These are phyloP conservation scores for Dicaeum eximium DNA, from an alignment of 2,113 vertebrate species.

Conservation along the genomic window DNA sequence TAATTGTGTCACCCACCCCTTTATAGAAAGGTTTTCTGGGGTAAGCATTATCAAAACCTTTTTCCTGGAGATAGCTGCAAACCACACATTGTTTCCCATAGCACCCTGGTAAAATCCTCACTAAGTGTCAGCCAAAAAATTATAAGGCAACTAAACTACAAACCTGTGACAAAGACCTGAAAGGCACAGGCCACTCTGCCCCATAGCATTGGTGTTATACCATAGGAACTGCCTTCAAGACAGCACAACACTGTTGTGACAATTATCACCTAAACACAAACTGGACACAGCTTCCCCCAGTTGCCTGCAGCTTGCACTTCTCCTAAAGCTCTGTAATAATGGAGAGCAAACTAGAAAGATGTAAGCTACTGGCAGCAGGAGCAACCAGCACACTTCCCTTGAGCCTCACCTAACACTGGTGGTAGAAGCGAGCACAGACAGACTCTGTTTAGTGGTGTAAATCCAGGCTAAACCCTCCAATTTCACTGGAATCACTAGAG, in stretches of 20 bases:
- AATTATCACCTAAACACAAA: background rate
- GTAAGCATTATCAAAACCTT: background rate
- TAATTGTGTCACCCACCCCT: rapidly evolving
- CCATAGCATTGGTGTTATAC: background rate
- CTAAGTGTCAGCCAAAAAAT: background rate
- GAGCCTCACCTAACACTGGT: background rate
- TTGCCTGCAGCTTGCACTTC: background rate
- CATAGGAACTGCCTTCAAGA: background rate
- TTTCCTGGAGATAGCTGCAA: background rate
- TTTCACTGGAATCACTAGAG: background rate
- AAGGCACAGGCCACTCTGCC: background rate
- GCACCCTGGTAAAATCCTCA: background rate
- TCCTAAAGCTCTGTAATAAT: background rate
- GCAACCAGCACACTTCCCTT: background rate
- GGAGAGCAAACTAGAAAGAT: background rate
- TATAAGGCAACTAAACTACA: background rate
- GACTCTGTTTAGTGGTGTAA: background rate
- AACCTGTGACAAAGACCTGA: background rate
- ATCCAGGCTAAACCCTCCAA: background rate
- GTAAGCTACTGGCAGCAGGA: background rate
- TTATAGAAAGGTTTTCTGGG: background rate
- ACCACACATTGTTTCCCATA: background rate
- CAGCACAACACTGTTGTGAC: background rate
- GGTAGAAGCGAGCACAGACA: background rate
- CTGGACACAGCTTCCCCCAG: background rate